These are phyloP conservation scores for Sorex fumeus DNA, from an alignment of 2,113 vertebrate genomes.

Conservation along the genomic window DNA sequence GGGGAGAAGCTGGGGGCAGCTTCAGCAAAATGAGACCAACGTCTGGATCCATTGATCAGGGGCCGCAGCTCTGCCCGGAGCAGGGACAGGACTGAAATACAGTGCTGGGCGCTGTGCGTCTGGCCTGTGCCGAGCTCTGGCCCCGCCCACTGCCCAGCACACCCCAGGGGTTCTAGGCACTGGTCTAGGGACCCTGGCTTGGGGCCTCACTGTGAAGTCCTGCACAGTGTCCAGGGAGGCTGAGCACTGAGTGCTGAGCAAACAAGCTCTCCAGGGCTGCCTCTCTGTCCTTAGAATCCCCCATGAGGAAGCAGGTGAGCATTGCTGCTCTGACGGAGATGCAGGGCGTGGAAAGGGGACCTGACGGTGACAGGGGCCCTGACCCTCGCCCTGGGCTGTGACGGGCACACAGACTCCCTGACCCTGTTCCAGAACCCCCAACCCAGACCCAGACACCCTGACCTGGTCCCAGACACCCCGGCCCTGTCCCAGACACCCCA, in stretches of 20 bases:
- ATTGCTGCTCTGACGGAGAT: neutral
- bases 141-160: neutral
- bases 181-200: neutral
- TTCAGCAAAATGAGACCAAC: conserved; percentile 78
- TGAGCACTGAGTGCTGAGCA: too few relatives aligned
- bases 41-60: conserved; percentile 82
- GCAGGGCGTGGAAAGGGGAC: fast-evolving
- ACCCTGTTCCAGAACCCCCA: too few relatives aligned
- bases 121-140: neutral
- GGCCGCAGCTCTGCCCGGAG: conserved; percentile 69
- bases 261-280: neutral
- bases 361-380: neutral
- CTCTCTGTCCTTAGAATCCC: too few relatives aligned
- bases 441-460: too few relatives aligned
- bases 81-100: conserved; percentile 74
- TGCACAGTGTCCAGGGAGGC: fast-evolving
- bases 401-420: too few relatives aligned
- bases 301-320: too few relatives aligned
- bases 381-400: too few relatives aligned
- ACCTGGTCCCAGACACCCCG: too few relatives aligned
- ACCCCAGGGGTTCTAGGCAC: neutral
- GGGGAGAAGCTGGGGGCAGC: conserved; percentile 68
- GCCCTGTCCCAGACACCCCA: too few relatives aligned
- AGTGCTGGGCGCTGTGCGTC: conserved; percentile 75
- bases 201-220: neutral